These are phyloP conservation scores for Macropis europaea DNA, from an alignment of 2,888 invertebrate genomes.

Conservation along the genomic window DNA sequence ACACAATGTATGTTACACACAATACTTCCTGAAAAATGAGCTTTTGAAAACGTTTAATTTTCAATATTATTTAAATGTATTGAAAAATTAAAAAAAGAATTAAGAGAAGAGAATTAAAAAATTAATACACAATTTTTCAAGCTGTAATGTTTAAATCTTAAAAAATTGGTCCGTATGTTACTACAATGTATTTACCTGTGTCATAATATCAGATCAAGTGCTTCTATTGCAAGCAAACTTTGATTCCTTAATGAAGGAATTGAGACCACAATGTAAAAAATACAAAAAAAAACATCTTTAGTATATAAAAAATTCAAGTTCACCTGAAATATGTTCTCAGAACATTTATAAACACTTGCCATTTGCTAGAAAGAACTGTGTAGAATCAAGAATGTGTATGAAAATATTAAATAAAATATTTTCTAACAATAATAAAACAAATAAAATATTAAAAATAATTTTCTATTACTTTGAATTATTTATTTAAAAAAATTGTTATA, in stretches of 20 bases:
- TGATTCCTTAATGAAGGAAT: neutral
- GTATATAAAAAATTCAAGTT: neutral
- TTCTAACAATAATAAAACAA: neutral
- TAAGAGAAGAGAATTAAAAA: no score
- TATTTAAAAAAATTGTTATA: neutral
- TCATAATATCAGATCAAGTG: no score
- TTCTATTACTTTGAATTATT: neutral
- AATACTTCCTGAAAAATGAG: conserved; percentile 21
- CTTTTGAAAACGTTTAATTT: neutral
- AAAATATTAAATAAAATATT: neutral
- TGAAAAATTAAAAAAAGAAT: no score
- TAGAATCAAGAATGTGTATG: neutral
- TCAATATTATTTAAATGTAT: no score
- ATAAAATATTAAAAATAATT: neutral
- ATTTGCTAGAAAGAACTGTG: neutral
- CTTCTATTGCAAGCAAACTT: neutral
- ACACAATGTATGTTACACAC: neutral
- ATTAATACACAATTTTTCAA: no score
- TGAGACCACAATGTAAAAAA: no score
- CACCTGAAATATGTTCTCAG: neutral
- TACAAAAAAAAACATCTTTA: no score
- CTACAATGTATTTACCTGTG: no score
- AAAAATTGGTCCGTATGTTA: no score
- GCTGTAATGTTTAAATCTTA: no score
- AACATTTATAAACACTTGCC: neutral